These are phyloP conservation scores for Tinamus major DNA, from an alignment of 2,797 vertebrate genomes.

Conservation along the genomic window DNA sequence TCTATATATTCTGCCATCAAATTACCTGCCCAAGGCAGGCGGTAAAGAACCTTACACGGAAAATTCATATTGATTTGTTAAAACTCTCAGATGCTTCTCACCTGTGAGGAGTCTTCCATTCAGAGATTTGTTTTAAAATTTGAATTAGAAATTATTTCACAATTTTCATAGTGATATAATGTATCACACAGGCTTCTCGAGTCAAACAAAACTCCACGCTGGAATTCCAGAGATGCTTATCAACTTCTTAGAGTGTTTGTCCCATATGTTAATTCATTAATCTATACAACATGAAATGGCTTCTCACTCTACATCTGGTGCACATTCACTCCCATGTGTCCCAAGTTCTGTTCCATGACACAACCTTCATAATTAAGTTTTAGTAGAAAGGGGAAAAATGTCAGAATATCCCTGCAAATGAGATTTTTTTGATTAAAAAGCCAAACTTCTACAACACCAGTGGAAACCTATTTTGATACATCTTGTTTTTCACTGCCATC, in stretches of 20 bases:
- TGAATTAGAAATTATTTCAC: not conserved
- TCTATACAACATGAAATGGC: not conserved
- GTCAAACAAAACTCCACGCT: not conserved
- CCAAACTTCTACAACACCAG: not conserved
- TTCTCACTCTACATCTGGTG: constrained; percentile 23
- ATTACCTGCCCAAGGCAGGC: not conserved
- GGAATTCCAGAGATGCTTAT: not conserved
- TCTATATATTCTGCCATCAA: not conserved
- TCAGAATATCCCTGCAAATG: not conserved
- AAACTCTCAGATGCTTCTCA: not conserved
- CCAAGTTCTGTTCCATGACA: constrained; percentile 19
- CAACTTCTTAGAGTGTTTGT: not conserved
- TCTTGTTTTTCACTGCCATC: not conserved
- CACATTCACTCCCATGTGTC: not conserved
- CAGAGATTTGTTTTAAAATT: not conserved
- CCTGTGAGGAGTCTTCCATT: not conserved
- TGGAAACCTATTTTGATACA: not conserved
- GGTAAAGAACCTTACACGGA: not conserved
- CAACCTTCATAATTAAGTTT: constrained; percentile 7
- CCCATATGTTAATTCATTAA: not conserved
- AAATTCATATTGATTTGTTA: not conserved
- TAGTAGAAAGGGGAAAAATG: not conserved
- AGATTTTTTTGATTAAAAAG: not conserved
- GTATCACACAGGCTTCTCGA: not conserved
- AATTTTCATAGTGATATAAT: not conserved